phyloP scores from a whole-genome alignment of 1,140 invertebrate genomes.

The Diachasma alloeum region DNA sequence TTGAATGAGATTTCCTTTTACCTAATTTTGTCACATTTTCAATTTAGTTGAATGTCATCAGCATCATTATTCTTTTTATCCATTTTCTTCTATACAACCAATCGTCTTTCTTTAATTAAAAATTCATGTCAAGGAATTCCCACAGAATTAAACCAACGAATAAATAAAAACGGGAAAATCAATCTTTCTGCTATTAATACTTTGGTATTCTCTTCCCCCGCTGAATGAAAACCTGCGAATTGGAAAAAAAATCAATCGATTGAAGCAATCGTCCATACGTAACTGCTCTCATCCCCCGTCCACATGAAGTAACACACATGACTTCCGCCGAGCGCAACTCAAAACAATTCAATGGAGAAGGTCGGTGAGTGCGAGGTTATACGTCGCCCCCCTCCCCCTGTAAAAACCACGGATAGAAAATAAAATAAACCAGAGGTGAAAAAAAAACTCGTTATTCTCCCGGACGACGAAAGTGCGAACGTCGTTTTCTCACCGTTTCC shows the following conservation, averaged over 20 bases:
- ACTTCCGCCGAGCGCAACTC: not conserved
- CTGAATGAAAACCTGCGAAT: no score
- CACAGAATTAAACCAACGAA: no score
- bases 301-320: constrained; percentile 10
- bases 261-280: not conserved
- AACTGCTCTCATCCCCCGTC: not conserved
- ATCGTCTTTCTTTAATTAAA: no score
- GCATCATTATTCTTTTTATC: no score
- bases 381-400: not conserved
- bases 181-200: no score
- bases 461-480: constrained; percentile 23
- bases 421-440: not conserved
- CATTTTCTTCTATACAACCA: no score
- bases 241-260: not conserved
- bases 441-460: not conserved
- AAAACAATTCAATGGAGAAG: constrained; percentile 9
- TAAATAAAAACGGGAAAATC: no score
- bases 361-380: constrained; percentile 9
- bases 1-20: no score
- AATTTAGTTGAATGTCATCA: no score
- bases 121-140: no score
- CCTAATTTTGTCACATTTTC: no score
- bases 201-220: not conserved
- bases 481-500: constrained; percentile 15
- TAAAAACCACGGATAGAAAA: not conserved